Evolutionary conservation across 2,113 vertebrate genomes (phyloP).

Genomic region (Takifugu flavidus): DNA sequence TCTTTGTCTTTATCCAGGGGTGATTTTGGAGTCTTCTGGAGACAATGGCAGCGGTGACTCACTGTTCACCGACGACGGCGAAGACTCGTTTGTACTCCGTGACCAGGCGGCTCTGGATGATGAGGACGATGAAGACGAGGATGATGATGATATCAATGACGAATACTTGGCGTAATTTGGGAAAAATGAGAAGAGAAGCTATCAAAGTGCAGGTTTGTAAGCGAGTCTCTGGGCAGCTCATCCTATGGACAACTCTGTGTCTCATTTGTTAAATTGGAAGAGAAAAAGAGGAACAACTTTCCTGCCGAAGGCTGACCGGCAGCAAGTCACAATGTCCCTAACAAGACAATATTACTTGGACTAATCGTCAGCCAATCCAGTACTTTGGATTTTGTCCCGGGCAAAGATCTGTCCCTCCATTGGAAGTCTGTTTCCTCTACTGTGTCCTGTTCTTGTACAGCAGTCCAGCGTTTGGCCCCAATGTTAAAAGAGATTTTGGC

Average conservation of each 20-base stretch:
- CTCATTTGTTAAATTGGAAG: slow-evolving; percentile 85
- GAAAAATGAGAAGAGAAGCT: slow-evolving; percentile 38
- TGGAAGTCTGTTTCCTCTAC: slow-evolving; percentile 55
- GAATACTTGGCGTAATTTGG: slow-evolving; percentile 83
- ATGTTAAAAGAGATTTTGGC: slow-evolving; percentile 60
- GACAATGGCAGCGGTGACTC: slow-evolving; percentile 92
- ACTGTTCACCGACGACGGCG: slow-evolving; percentile 75
- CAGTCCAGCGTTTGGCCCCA: slow-evolving; percentile 53
- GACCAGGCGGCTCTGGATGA: slow-evolving; percentile 86
- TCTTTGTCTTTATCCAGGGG: slow-evolving; percentile 56
- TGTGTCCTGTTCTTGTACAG: slow-evolving; percentile 62
- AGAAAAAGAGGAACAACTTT: slow-evolving; percentile 38
- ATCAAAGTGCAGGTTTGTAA: slow-evolving; percentile 81
- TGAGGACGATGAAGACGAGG: slow-evolving; percentile 88
- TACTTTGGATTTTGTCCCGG: slow-evolving; percentile 54
- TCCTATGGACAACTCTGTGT: slow-evolving; percentile 80
- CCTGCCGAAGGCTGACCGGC: slow-evolving; percentile 51
- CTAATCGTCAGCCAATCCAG: slow-evolving; percentile 28
- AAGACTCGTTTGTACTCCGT: slow-evolving; percentile 71
- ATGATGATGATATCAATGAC: slow-evolving; percentile 82
- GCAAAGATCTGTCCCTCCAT: slow-evolving; percentile 58
- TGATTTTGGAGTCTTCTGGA: slow-evolving; percentile 87
- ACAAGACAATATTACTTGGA: slow-evolving; percentile 46
- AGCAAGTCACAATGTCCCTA: slow-evolving; percentile 48
- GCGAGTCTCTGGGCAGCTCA: slow-evolving; percentile 75